phyloP scores from a whole-genome alignment of 1,140 invertebrate species.

The Drosophila leontia region DNA sequence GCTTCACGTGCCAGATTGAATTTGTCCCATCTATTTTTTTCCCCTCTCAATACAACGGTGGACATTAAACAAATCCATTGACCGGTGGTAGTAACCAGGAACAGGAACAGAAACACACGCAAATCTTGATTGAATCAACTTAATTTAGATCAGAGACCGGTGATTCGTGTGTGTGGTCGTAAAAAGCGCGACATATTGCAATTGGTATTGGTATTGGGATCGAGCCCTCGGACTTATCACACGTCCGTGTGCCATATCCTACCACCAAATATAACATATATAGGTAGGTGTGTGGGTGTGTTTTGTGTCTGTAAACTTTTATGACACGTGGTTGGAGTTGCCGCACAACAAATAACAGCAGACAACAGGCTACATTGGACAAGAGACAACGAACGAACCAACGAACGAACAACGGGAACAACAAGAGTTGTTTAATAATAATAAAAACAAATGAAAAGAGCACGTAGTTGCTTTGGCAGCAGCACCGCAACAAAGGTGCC shows the following conservation, averaged over 20 bases:
- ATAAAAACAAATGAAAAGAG: constrained; percentile 82
- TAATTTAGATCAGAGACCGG: constrained; percentile 80
- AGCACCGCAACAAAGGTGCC: constrained; percentile 35
- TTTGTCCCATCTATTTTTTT: constrained; percentile 41
- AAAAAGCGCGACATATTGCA: constrained; percentile 81
- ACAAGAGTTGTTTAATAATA: constrained; percentile 80
- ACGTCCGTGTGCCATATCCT: constrained; percentile 45
- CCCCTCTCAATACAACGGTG: constrained; percentile 3
- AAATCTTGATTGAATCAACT: constrained; percentile 83
- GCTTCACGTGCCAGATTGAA: constrained; percentile 75
- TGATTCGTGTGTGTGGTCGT: constrained; percentile 78
- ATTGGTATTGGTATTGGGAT: constrained; percentile 18
- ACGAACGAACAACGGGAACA: constrained; percentile 42
- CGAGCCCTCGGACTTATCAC: constrained; percentile 69
- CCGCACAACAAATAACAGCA: constrained; percentile 64
- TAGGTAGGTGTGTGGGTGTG: not conserved
- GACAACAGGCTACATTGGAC: constrained; percentile 34
- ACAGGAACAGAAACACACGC: constrained; percentile 50
- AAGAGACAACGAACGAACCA: constrained; percentile 25
- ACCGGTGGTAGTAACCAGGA: constrained; percentile 24
- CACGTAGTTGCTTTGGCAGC: constrained; percentile 66
- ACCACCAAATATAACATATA: constrained; percentile 1
- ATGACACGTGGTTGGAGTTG: constrained; percentile 74
- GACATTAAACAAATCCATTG: constrained; percentile 79
- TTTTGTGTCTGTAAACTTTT: constrained; percentile 76